Evolutionary conservation across 30 jellyfish, hydroid and myxozoan genomes (phyloP).

Genomic region (Pelagia noctiluca): DNA sequence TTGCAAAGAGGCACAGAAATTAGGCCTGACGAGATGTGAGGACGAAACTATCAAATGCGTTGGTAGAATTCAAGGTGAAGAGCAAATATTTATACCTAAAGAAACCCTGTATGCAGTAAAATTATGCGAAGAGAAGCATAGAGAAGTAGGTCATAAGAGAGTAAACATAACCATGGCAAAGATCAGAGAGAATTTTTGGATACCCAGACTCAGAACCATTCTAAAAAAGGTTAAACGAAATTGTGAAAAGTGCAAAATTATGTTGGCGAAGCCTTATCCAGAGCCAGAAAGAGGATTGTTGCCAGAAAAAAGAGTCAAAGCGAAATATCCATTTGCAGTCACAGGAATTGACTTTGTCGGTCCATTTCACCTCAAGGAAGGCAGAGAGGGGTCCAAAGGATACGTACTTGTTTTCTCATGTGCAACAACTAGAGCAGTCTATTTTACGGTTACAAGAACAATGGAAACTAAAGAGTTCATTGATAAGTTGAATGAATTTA

Average conservation of each 20-base stretch:
- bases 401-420: slow-evolving; percentile 30
- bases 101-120: slow-evolving; percentile 10
- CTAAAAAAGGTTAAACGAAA: slow-evolving; percentile 25
- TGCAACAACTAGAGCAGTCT: slow-evolving; percentile 35
- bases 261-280: slow-evolving; percentile 56
- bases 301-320: slow-evolving; percentile 28
- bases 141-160: slow-evolving; percentile 38
- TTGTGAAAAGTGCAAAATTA: slow-evolving; percentile 46
- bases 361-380: neutral
- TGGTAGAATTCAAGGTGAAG: slow-evolving; percentile 40
- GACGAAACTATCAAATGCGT: slow-evolving; percentile 30
- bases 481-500: slow-evolving; percentile 38
- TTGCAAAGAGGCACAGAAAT: slow-evolving; percentile 22
- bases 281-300: slow-evolving; percentile 19
- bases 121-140: slow-evolving; percentile 34
- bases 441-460: slow-evolving; percentile 24
- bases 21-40: slow-evolving; percentile 8
- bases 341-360: slow-evolving; percentile 19
- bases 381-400: neutral
- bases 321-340: slow-evolving; percentile 45
- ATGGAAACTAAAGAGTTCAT: slow-evolving; percentile 44
- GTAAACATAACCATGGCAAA: slow-evolving; percentile 45
- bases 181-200: slow-evolving; percentile 41
- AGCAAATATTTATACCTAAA: slow-evolving; percentile 19
- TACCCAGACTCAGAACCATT: slow-evolving; percentile 33